Evolutionary conservation across 2,888 invertebrate species (phyloP).

Genomic region (Nephrotoma guestfalica): DNA sequence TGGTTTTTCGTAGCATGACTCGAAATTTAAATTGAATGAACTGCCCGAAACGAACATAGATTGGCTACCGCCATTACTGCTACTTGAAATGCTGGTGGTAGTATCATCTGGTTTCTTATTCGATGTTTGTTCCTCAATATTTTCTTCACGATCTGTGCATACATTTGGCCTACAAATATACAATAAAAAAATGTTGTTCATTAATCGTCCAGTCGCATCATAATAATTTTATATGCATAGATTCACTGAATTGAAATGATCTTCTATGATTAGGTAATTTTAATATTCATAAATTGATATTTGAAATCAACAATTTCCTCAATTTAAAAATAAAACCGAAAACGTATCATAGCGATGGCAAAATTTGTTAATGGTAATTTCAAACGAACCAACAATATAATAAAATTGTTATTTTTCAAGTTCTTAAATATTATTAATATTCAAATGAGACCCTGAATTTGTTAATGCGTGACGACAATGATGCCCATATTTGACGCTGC

Average conservation of each 20-base stretch:
- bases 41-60: conserved; percentile 20
- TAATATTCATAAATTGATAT: neutral
- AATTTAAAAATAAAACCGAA: neutral
- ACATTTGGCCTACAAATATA: conserved; percentile 39
- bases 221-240: neutral
- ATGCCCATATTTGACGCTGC: neutral
- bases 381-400: neutral
- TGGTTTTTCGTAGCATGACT: conserved; percentile 30
- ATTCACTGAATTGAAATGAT: neutral
- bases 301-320: neutral
- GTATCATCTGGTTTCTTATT: conserved; percentile 16
- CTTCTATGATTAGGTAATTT: neutral
- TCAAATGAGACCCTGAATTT: neutral
- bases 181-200: neutral
- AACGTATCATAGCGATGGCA: neutral
- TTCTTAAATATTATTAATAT: neutral
- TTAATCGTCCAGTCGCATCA: neutral
- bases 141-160: conserved; percentile 42
- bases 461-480: neutral
- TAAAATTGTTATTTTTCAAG: neutral
- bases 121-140: conserved; percentile 19
- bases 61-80: conserved; percentile 16
- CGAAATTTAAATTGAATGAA: conserved; percentile 27
- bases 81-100: conserved; percentile 16
- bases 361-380: neutral